Conservation (phyloP, 2,113 vertebrate species). For the Pelecanoides urinatrix region DNA sequence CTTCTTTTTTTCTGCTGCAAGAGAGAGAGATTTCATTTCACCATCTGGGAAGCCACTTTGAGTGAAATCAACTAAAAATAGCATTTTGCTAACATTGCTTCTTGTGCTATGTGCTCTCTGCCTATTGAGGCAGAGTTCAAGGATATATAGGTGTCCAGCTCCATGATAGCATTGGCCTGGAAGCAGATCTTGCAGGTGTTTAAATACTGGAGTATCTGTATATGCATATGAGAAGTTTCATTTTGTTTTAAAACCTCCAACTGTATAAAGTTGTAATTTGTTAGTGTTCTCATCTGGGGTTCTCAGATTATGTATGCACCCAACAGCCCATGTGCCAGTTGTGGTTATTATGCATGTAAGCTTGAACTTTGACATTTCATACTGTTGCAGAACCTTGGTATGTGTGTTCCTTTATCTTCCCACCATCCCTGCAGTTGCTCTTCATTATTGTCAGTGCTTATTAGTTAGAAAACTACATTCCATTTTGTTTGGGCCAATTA, state of each 20-base stretch:
- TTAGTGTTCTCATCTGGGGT: neutral
- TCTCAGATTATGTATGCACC: neutral
- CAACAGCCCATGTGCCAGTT: neutral
- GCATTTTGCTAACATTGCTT: neutral
- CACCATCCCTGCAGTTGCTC: constrained; percentile 25
- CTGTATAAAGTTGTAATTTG: neutral
- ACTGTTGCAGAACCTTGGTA: neutral
- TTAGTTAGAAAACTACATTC: constrained; percentile 31
- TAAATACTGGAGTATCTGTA: neutral
- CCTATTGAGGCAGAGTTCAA: neutral
- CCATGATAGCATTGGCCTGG: neutral
- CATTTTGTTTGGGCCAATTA: constrained; percentile 38
- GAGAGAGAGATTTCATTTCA: constrained; percentile 5
- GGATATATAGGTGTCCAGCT: neutral
- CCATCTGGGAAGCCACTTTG: neutral
- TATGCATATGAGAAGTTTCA: neutral
- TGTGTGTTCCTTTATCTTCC: constrained; percentile 50
- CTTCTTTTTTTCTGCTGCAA: neutral
- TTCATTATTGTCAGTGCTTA: constrained; percentile 32
- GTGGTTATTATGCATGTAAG: constrained; percentile 11
- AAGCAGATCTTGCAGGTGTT: neutral
- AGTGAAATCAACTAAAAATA: constrained; percentile 42
- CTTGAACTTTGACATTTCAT: constrained; percentile 43
- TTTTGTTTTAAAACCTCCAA: neutral
- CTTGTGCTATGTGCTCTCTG: neutral